A percentile compares a stretch with the other conserved stretches of the same genome.
Evolutionary conservation across 2,888 invertebrate species (phyloP).

Genomic region (Sepioteuthis lessoniana): DNA sequence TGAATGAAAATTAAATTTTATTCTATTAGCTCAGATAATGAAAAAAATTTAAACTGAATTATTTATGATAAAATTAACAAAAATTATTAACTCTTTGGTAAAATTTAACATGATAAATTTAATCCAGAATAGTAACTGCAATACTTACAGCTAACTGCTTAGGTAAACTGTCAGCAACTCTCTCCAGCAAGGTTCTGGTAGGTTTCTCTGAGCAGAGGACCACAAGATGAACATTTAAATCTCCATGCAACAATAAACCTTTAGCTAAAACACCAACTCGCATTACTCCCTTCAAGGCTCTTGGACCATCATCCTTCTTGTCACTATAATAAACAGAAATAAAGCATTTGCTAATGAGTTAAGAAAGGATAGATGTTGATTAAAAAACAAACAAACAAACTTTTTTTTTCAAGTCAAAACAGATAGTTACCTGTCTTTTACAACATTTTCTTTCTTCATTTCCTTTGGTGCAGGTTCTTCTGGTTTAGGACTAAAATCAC

Average conservation of each 20-base stretch:
- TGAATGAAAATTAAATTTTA: too few relatives aligned
- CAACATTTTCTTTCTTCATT: slow-evolving; percentile 55
- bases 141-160: slow-evolving; percentile 79
- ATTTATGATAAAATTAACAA: too few relatives aligned
- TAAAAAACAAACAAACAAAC: too few relatives aligned
- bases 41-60: too few relatives aligned
- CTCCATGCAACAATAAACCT: slow-evolving; percentile 90
- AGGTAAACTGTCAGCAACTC: slow-evolving; percentile 89
- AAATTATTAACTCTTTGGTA: background rate
- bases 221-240: slow-evolving; percentile 91
- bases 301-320: slow-evolving; percentile 62
- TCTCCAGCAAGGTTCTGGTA: slow-evolving; percentile 87
- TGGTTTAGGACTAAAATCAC: slow-evolving; percentile 61
- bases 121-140: background rate
- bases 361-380: too few relatives aligned
- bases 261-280: slow-evolving; percentile 93
- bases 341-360: too few relatives aligned
- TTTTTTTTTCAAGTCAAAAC: slow-evolving; percentile 2
- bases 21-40: too few relatives aligned
- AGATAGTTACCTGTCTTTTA: slow-evolving; percentile 66
- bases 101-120: background rate
- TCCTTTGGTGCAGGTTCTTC: slow-evolving; percentile 56
- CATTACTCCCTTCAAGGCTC: slow-evolving; percentile 96
- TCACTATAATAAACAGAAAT: slow-evolving; percentile 39
- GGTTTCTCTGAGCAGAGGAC: slow-evolving; percentile 96